A percentile compares a stretch with the other conserved stretches of the same genome.
phyloP scores from a whole-genome alignment of 1,140 invertebrate species.

The Drosophila tsacasi region DNA sequence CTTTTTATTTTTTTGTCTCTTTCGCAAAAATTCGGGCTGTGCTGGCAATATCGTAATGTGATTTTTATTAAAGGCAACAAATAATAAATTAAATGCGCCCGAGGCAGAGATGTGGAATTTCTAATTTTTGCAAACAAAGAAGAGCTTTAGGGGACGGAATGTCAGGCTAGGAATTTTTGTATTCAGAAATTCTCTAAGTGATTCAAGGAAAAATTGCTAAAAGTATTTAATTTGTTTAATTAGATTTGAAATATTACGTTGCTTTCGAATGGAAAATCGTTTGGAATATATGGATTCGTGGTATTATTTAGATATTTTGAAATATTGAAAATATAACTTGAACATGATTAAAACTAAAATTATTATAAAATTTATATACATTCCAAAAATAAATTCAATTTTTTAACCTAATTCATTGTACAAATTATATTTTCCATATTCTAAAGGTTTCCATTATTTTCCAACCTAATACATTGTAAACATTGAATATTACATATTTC shows the following conservation, averaged over 20 bases:
- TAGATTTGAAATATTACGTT: not conserved
- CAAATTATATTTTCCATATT: not conserved
- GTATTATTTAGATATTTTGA: too few relatives aligned
- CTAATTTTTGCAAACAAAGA: conserved; percentile 12
- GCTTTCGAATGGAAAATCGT: not conserved
- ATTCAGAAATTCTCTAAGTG: conserved; percentile 11
- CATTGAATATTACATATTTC: not conserved
- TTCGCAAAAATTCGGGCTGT: conserved; percentile 33
- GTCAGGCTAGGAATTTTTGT: not conserved
- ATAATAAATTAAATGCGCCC: conserved; percentile 39
- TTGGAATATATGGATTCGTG: not conserved
- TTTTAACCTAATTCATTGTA: not conserved
- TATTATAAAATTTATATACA: not conserved
- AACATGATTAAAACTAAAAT: not conserved
- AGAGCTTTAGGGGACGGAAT: not conserved
- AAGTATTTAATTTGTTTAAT: conserved; percentile 1
- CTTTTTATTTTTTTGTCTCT: not conserved
- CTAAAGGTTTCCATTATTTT: too few relatives aligned
- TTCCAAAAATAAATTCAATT: too few relatives aligned
- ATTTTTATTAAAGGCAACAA: conserved; percentile 54
- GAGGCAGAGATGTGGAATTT: conserved; percentile 23
- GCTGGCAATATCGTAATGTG: conserved; percentile 45
- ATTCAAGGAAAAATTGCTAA: not conserved
- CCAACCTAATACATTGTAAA: not conserved
- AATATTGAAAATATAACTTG: rapidly evolving